Evolutionary conservation across 2,888 invertebrate genomes (phyloP), one percentile per base, ranked within the genome.

Genomic region (Eristalis pertinax): DNA sequence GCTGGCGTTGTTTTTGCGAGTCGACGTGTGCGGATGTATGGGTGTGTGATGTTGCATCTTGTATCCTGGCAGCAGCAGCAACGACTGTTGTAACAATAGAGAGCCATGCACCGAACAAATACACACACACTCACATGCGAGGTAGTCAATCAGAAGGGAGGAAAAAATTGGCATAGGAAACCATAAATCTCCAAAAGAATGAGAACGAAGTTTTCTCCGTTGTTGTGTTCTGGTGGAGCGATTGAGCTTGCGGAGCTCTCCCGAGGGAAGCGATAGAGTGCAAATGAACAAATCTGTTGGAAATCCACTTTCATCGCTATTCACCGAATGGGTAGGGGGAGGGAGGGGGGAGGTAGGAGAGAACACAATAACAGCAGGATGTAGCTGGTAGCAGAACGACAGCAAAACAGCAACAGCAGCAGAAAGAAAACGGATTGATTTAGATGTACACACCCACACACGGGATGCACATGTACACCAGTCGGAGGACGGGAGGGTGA

Each of bases 221-320:
- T 50, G 10, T 67, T n/a, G n/a, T n/a, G 38, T n/a, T 13, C 15
- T 72, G 67, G 26, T 63, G 80, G 38, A 84, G 70, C 80, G 67
- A 72, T 67, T 72, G 32, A 32, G 79, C 81, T 75, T 74, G 69
- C 74, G 69, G 32, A 69, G 81, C 73, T 74, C 68, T 74, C 85
- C 22, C 73, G 29, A 11, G 77, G 68, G 76, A 82, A 56, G 64
- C 73, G 73, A 77, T 85, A 56, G 73, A 85, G 85, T 85, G 76
- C 69, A 82, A 82, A 85, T 85, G 82, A 85, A 85, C 85, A 82
- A 85, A 85, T 85, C 85, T 85, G 73, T 74, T 78, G 77, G 76
- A 77, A 77, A 85, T 85, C 82, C 77, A 85, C 85, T 82, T 78
- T 85, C 84, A 84, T 80, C 70, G 70, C 65, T 32, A 10, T 32